These are phyloP conservation scores for Heliconius sara DNA, from an alignment of 2,888 invertebrate species.

Conservation along the genomic window DNA sequence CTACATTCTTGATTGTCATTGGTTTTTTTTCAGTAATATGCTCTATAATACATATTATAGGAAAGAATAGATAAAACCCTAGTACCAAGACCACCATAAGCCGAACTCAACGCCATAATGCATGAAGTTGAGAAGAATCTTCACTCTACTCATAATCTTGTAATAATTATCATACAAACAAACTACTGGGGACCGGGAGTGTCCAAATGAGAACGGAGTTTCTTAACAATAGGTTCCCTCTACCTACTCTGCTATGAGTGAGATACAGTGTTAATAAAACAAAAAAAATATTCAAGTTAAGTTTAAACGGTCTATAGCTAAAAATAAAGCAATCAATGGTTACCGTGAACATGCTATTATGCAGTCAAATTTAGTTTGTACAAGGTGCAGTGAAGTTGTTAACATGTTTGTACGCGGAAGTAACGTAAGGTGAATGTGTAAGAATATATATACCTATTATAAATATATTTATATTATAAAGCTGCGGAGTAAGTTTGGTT, in stretches of 20 bases:
- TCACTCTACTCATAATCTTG: too few species aligned
- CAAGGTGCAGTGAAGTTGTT: conserved; percentile 23
- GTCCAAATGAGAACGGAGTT: neutral
- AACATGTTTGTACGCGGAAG: conserved; percentile 6
- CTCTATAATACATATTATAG: too few species aligned
- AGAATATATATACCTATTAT: neutral
- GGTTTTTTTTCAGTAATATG: too few species aligned
- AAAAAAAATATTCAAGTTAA: neutral
- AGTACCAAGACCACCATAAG: too few species aligned
- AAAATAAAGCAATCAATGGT: conserved; percentile 19
- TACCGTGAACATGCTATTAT: conserved; percentile 13
- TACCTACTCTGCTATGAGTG: too few species aligned
- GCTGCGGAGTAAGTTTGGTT: too few species aligned
- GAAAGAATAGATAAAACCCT: too few species aligned
- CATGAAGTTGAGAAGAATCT: too few species aligned
- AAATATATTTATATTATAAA: neutral
- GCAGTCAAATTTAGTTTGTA: conserved; percentile 24
- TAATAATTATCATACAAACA: too few species aligned
- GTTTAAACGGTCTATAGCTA: neutral
- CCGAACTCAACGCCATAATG: too few species aligned
- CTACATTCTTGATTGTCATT: too few species aligned
- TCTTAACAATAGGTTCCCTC: neutral
- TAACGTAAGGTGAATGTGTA: neutral
- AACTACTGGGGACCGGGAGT: neutral
- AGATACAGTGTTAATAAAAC: neutral